A percentile compares a stretch with the other conserved stretches of the same genome.
These are phyloP conservation scores for Xenus cinereus DNA, from an alignment of 2,113 vertebrate genomes.

Conservation along the genomic window DNA sequence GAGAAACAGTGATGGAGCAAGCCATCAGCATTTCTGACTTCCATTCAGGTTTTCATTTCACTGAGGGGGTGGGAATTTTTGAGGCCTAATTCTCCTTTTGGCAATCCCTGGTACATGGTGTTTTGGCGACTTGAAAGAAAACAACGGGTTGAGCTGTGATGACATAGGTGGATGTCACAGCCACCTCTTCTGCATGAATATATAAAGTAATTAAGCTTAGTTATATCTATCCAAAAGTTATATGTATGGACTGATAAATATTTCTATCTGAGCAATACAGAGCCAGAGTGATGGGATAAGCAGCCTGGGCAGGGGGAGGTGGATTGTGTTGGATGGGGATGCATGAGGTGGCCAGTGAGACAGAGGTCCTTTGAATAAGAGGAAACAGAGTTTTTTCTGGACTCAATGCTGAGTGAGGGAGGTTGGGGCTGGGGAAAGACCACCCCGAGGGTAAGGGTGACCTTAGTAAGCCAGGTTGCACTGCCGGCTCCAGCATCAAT, in stretches of 20 bases:
- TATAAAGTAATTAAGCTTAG: background rate
- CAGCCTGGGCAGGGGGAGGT: background rate
- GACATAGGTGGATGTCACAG: background rate
- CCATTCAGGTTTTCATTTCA: background rate
- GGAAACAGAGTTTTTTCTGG: background rate
- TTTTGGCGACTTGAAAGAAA: background rate
- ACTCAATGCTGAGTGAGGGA: background rate
- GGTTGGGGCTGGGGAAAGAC: too few relatives aligned
- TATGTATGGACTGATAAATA: background rate
- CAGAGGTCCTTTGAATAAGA: background rate
- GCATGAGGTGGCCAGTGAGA: rapidly evolving
- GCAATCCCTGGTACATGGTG: background rate
- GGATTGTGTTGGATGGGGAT: background rate
- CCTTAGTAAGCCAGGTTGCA: background rate
- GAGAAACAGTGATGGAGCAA: background rate
- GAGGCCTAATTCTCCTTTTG: background rate
- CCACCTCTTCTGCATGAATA: background rate
- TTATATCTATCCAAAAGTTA: too few relatives aligned
- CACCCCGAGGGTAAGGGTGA: background rate
- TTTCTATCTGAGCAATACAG: too few relatives aligned
- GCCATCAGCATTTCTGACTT: background rate
- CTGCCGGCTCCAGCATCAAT: background rate
- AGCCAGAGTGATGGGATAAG: background rate
- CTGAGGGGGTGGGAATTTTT: rapidly evolving
- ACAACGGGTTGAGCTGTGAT: background rate